Conservation (phyloP, 2,888 invertebrate genomes). For the Fragum whitleyi region DNA sequence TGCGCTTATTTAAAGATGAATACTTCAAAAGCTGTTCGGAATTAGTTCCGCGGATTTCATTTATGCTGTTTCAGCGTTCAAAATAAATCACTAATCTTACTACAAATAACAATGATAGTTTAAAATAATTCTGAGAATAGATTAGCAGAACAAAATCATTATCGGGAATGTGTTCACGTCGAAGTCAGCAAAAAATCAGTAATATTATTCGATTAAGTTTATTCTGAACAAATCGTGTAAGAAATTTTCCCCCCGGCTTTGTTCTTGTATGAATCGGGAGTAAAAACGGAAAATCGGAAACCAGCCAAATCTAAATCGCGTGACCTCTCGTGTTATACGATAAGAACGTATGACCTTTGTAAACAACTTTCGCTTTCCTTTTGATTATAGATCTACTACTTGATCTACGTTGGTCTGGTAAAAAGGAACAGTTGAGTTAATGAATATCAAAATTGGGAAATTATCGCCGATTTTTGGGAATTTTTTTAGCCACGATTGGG, state of each 20-base stretch:
- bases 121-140: not conserved
- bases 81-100: not conserved
- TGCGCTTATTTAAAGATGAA: too few species aligned
- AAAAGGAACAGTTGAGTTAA: not conserved
- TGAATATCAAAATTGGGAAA: conserved; percentile 1
- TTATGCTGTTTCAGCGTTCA: not conserved
- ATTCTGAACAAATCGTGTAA: not conserved
- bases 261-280: not conserved
- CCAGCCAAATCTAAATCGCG: not conserved
- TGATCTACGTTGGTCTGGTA: not conserved
- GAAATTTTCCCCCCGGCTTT: not conserved
- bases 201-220: not conserved
- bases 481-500: not conserved
- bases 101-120: not conserved
- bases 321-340: not conserved
- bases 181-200: not conserved
- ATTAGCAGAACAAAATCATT: not conserved
- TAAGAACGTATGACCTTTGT: not conserved
- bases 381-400: not conserved
- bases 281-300: not conserved
- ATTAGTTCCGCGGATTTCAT: too few species aligned
- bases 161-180: not conserved
- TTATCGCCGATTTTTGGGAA: not conserved
- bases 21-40: too few species aligned
- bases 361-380: not conserved